Evolutionary conservation across 2,888 invertebrate genomes (phyloP).

Genomic region (Norana najaformis): DNA sequence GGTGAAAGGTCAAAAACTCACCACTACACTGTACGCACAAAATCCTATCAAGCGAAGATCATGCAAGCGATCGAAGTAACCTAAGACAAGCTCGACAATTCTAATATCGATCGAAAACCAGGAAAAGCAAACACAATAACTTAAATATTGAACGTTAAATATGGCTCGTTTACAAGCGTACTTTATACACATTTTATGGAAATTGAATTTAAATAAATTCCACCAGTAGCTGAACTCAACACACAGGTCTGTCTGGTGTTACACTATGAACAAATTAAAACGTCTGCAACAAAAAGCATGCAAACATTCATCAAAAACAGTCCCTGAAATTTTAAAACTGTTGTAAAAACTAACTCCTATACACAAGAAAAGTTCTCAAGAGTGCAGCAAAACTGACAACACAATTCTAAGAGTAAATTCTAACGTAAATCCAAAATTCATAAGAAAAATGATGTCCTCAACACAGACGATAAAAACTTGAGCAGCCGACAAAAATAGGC

Average conservation of each 20-base stretch:
- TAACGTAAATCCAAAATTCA: neutral
- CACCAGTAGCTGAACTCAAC: neutral
- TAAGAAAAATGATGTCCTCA: neutral
- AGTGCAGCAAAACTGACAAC: neutral
- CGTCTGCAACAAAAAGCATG: neutral
- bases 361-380: neutral
- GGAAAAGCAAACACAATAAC: neutral
- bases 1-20: neutral
- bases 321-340: neutral
- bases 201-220: constrained; percentile 13
- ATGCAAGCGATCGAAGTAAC: neutral
- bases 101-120: neutral
- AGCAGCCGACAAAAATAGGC: neutral
- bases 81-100: neutral
- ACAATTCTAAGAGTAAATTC: neutral
- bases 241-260: neutral
- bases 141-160: constrained; percentile 5
- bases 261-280: neutral
- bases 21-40: neutral
- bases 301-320: neutral
- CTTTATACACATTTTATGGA: constrained; percentile 13
- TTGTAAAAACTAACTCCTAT: constrained; percentile 13
- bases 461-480: neutral
- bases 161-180: neutral
- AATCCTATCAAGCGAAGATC: neutral